These are phyloP conservation scores for Drosophila baimaii DNA, from an alignment of 1,140 invertebrate species.

Conservation along the genomic window DNA sequence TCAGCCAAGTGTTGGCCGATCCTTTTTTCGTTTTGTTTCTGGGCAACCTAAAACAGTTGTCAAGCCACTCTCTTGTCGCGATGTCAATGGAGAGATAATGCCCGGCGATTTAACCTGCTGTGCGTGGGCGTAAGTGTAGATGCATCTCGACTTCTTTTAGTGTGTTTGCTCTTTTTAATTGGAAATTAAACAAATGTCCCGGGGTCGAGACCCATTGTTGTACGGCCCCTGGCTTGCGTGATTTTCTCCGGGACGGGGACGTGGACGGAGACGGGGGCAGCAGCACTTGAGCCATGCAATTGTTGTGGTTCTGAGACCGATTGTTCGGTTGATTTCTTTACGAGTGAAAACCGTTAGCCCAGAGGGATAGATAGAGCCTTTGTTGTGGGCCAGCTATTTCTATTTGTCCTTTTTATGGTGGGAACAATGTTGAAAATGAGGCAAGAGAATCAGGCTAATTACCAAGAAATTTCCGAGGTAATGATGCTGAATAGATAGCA, in stretches of 20 bases:
- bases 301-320: conserved; percentile 64
- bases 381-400: conserved; percentile 40
- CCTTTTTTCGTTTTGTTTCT: conserved; percentile 39
- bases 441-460: conserved; percentile 61
- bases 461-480: conserved; percentile 58
- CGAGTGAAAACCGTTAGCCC: conserved; percentile 66
- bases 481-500: conserved; percentile 39
- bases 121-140: conserved; percentile 70
- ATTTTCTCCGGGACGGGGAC: conserved; percentile 53
- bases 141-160: conserved; percentile 35
- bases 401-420: conserved; percentile 47
- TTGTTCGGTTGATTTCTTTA: conserved; percentile 71
- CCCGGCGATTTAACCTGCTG: conserved; percentile 72
- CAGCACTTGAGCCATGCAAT: conserved; percentile 69
- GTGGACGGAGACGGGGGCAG: neutral
- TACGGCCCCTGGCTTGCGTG: conserved; percentile 70
- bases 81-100: conserved; percentile 81
- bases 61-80: conserved; percentile 67
- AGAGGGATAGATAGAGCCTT: conserved; percentile 34
- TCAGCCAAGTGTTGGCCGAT: conserved; percentile 67
- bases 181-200: conserved; percentile 80
- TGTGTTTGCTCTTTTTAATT: conserved; percentile 82
- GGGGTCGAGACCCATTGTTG: conserved; percentile 47
- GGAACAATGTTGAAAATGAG: conserved; percentile 59
- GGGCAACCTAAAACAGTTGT: conserved; percentile 72